phyloP scores from a whole-genome alignment of 2,888 invertebrate species.

The Cephus pygmeus region DNA sequence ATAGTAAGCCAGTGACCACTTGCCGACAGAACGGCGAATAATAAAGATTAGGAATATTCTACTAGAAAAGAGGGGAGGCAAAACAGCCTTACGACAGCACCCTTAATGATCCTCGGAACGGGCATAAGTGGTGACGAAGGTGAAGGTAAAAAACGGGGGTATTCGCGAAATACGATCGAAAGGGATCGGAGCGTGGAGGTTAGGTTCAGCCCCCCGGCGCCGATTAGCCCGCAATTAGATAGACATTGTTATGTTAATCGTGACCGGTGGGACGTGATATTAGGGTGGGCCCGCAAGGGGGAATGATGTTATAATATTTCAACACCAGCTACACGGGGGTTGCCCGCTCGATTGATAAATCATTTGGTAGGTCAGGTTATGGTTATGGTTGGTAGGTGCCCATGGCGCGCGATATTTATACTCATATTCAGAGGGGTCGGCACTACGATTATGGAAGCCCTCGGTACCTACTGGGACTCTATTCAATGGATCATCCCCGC shows the following conservation, averaged over 20 bases:
- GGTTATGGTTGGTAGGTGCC: slow-evolving; percentile 12
- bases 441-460: slow-evolving; percentile 11
- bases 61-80: too few species aligned
- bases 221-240: slow-evolving; percentile 63
- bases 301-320: slow-evolving; percentile 65
- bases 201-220: slow-evolving; percentile 45
- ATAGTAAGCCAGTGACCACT: too few species aligned
- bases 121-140: too few species aligned
- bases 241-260: slow-evolving; percentile 64
- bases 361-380: slow-evolving; percentile 55
- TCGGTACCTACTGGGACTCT: neutral
- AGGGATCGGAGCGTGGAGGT: slow-evolving; percentile 27
- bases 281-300: slow-evolving; percentile 52
- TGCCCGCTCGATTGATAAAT: slow-evolving; percentile 61
- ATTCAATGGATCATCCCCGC: slow-evolving; percentile 2
- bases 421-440: slow-evolving; percentile 31
- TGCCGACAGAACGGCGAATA: too few species aligned
- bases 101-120: too few species aligned
- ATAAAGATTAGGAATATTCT: too few species aligned
- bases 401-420: slow-evolving; percentile 30
- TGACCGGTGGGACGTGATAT: slow-evolving; percentile 45
- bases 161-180: slow-evolving; percentile 2
- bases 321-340: slow-evolving; percentile 56
- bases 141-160: too few species aligned
- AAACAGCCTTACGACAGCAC: too few species aligned